Percentiles rank a stretch among this genome's conserved stretches.
Evolutionary conservation across 1,140 invertebrate species (phyloP).

Genomic region (Centruroides sculpturatus): DNA sequence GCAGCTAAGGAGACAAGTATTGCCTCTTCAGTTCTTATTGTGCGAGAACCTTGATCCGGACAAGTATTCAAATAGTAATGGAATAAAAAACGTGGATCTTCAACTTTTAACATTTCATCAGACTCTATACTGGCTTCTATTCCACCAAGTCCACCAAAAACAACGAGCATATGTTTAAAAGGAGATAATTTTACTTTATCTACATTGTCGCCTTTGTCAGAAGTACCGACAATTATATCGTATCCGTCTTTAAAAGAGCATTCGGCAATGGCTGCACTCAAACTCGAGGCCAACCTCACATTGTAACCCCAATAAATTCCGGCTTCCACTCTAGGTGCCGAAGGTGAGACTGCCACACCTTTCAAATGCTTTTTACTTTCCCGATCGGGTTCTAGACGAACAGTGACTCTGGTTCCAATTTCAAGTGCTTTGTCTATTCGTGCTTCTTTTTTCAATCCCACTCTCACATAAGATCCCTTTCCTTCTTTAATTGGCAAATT

Average conservation of each 20-base stretch:
- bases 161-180: conserved; percentile 55
- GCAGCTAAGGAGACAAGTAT: conserved; percentile 64
- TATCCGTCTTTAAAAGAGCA: conserved; percentile 65
- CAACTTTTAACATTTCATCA: conserved; percentile 54
- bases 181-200: conserved; percentile 42
- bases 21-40: conserved; percentile 88
- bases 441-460: conserved; percentile 56
- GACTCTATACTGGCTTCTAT: conserved; percentile 73
- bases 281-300: conserved; percentile 63
- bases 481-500: conserved; percentile 55
- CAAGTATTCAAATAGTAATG: conserved; percentile 85
- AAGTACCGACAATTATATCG: conserved; percentile 70
- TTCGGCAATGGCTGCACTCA: conserved; percentile 72
- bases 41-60: conserved; percentile 80
- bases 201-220: conserved; percentile 67
- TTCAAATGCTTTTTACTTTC: conserved; percentile 28
- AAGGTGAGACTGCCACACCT: conserved; percentile 64
- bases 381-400: conserved; percentile 37
- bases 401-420: conserved; percentile 71
- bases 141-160: conserved; percentile 87
- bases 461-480: conserved; percentile 67
- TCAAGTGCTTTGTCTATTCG: conserved; percentile 57
- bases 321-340: conserved; percentile 51
- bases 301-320: conserved; percentile 93
- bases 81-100: conserved; percentile 70